Evolutionary conservation across 2,888 invertebrate genomes (phyloP).

Genomic region (Tolmerus cingulatus): DNA sequence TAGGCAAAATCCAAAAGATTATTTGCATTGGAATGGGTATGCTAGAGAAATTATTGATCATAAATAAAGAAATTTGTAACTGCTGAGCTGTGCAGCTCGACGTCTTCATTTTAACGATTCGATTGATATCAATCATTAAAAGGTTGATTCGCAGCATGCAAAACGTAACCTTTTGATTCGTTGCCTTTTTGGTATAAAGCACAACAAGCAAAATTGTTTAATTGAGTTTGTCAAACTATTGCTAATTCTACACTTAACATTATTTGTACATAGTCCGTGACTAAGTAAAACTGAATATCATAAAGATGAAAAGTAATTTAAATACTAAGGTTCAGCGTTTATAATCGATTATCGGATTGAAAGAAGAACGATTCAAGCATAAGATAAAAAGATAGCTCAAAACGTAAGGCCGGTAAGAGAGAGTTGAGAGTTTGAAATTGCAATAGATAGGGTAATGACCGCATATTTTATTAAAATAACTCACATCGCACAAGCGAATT

Average conservation of each 20-base stretch:
- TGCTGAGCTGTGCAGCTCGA: background rate
- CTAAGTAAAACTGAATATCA: background rate
- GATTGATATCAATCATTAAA: background rate
- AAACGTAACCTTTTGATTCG: background rate
- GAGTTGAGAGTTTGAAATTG: constrained; percentile 10
- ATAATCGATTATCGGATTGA: background rate
- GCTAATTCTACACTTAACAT: background rate
- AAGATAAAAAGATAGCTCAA: background rate
- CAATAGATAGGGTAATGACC: background rate
- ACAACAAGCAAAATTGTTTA: background rate
- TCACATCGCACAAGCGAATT: background rate
- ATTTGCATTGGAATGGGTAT: background rate
- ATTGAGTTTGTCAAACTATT: constrained; percentile 11
- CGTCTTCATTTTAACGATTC: background rate
- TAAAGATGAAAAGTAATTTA: constrained; percentile 26
- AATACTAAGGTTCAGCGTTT: constrained; percentile 3
- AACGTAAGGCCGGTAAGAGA: background rate
- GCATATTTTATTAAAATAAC: background rate
- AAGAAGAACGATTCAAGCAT: background rate
- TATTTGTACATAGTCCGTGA: background rate
- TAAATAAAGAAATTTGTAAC: background rate
- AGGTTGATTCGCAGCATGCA: background rate
- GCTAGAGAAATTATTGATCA: background rate
- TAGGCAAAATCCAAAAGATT: background rate
- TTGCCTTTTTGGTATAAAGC: background rate